Percentiles rank a stretch among this genome's conserved stretches.
Conservation (phyloP, 1,140 invertebrate species). For the Nomia melanderi region DNA sequence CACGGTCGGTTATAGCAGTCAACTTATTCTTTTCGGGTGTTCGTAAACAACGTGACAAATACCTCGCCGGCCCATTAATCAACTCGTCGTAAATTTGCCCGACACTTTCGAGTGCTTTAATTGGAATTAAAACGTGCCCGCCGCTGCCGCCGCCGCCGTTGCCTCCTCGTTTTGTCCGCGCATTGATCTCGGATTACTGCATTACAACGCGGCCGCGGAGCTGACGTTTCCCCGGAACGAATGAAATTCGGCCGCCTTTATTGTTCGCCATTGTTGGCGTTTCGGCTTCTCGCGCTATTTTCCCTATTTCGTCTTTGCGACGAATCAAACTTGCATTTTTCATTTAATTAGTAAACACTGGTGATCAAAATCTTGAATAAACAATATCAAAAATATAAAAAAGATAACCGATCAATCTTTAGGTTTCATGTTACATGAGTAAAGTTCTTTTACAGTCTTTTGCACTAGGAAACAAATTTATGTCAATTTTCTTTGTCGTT, state of each 20-base stretch:
- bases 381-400: too few species aligned
- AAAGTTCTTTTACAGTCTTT: too few species aligned
- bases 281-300: neutral
- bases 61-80: conserved; percentile 49
- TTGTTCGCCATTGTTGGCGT: neutral
- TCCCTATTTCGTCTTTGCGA: neutral
- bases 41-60: conserved; percentile 63
- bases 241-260: neutral
- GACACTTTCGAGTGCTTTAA: conserved; percentile 32
- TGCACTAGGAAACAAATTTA: too few species aligned
- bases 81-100: conserved; percentile 45
- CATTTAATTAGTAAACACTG: too few species aligned
- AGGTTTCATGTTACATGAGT: too few species aligned
- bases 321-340: too few species aligned
- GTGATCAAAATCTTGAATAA: too few species aligned
- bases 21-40: conserved; percentile 57
- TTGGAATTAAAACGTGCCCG: conserved; percentile 38
- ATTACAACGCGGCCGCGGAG: neutral
- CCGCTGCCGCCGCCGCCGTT: too few species aligned
- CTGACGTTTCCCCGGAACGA: neutral
- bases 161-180: conserved; percentile 10
- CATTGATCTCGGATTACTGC: conserved; percentile 29
- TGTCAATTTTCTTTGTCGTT: too few species aligned
- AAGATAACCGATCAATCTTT: too few species aligned
- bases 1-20: conserved; percentile 58